phyloP scores from a whole-genome alignment of 2,797 vertebrate genomes.

The Melanotaenia parkinsoni region DNA sequence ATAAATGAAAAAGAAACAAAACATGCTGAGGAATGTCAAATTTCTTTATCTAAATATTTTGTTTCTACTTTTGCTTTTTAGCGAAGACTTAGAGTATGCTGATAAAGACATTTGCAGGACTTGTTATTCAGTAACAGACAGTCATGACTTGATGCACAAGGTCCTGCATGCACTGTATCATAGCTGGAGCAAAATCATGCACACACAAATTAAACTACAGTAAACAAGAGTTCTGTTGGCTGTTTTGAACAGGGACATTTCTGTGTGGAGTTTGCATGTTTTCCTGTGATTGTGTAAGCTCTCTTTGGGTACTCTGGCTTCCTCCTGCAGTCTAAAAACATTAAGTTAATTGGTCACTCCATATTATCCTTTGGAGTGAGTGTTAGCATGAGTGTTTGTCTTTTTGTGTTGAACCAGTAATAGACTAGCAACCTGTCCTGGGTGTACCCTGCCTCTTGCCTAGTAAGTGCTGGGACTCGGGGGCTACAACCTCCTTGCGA shows the following conservation, averaged over 20 bases:
- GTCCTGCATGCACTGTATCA: background rate
- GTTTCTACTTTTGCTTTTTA: background rate
- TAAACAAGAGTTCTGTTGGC: background rate
- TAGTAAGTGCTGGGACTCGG: background rate
- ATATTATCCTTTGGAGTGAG: no score
- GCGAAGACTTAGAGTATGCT: no score
- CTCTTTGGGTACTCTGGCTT: no score
- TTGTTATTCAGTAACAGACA: background rate
- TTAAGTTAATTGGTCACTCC: no score
- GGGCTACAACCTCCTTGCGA: no score
- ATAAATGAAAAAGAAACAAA: background rate
- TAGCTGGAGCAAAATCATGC: background rate
- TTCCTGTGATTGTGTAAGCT: no score
- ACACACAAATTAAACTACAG: background rate
- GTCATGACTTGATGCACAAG: no score
- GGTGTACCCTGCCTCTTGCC: background rate
- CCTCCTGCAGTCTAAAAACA: no score
- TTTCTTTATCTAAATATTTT: background rate
- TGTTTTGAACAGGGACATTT: no score
- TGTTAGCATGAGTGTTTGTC: background rate
- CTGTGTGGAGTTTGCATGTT: no score
- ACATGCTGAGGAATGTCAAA: background rate
- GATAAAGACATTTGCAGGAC: background rate
- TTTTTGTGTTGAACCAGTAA: background rate
- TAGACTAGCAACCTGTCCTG: background rate